A percentile compares a stretch with the other conserved stretches of the same genome.
phyloP scores from a whole-genome alignment of 2,888 invertebrate genomes.

The Acleris emargana region DNA sequence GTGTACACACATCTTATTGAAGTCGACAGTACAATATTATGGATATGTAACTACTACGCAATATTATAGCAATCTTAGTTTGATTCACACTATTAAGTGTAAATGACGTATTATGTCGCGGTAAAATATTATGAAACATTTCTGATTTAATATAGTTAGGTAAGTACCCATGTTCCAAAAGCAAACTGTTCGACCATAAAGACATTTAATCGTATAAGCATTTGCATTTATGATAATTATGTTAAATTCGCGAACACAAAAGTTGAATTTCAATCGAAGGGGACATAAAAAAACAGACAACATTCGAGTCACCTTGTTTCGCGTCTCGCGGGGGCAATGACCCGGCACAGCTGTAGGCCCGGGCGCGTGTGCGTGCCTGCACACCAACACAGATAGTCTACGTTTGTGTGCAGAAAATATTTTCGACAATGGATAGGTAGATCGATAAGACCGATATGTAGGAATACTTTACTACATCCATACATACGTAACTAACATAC shows the following conservation, averaged over 20 bases:
- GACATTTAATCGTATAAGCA: neutral
- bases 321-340: conserved; percentile 67
- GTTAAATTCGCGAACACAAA: conserved; percentile 46
- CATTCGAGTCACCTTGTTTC: conserved; percentile 78
- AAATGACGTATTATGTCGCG: too few species aligned
- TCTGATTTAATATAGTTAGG: too few species aligned
- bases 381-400: conserved; percentile 53
- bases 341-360: conserved; percentile 70
- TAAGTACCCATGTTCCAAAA: too few species aligned
- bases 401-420: conserved; percentile 31
- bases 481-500: too few species aligned
- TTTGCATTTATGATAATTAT: conserved; percentile 39
- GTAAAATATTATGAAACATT: too few species aligned
- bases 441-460: conserved; percentile 15
- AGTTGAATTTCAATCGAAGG: conserved; percentile 57
- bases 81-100: too few species aligned
- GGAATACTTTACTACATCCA: neutral
- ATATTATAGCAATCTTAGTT: too few species aligned
- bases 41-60: too few species aligned
- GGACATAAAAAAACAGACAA: conserved; percentile 62
- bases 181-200: too few species aligned
- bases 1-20: too few species aligned
- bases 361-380: conserved; percentile 38
- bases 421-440: conserved; percentile 24
- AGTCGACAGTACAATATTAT: too few species aligned